phyloP scores from a whole-genome alignment of 1,140 invertebrate species.

The Cyclina sinensis region DNA sequence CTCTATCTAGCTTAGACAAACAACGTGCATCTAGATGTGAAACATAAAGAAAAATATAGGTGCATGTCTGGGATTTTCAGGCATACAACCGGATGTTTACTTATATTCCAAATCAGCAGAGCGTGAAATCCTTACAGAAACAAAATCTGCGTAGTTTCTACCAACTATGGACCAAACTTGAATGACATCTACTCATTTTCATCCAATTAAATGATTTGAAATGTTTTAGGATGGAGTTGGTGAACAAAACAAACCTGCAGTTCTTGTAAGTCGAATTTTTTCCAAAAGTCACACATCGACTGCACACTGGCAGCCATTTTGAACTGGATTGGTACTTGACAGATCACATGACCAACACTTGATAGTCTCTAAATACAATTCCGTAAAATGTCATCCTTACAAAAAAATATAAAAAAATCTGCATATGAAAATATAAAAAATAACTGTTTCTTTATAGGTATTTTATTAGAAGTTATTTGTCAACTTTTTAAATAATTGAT shows the following conservation, averaged over 20 bases:
- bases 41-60: no score
- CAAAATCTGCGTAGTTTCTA: neutral
- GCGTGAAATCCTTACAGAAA: neutral
- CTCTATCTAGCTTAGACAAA: neutral
- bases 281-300: conserved; percentile 88
- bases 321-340: conserved; percentile 86
- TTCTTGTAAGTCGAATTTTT: conserved; percentile 87
- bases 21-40: neutral
- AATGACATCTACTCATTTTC: neutral
- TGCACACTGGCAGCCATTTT: conserved; percentile 88
- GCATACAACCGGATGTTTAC: neutral
- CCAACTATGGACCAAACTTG: neutral
- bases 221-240: neutral
- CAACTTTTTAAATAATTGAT: no score
- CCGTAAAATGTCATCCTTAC: no score
- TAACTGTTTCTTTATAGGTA: no score
- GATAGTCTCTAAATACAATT: conserved; percentile 39
- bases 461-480: no score
- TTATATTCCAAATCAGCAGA: neutral
- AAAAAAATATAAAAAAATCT: no score
- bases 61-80: no score
- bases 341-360: conserved; percentile 86
- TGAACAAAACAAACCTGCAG: conserved; percentile 84
- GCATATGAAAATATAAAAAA: no score
- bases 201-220: neutral